These are phyloP conservation scores for Parasteatoda lunata DNA, from an alignment of 2,888 invertebrate species.

Conservation along the genomic window DNA sequence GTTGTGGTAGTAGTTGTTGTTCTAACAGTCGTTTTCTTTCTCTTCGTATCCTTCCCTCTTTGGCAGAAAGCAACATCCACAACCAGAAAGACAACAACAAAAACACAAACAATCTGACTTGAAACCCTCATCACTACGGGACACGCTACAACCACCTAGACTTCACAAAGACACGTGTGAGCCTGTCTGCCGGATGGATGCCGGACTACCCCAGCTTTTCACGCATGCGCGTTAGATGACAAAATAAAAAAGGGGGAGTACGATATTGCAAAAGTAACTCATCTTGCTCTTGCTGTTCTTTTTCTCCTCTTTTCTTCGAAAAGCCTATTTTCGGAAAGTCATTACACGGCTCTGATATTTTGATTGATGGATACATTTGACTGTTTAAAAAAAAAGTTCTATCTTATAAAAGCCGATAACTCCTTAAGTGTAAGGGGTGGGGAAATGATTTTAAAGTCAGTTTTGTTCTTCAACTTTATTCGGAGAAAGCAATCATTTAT, in stretches of 20 bases:
- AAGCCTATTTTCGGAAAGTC: slow-evolving; percentile 33
- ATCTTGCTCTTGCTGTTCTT: background rate
- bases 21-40: slow-evolving; percentile 36
- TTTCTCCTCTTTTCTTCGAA: slow-evolving; percentile 10
- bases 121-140: background rate
- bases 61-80: background rate
- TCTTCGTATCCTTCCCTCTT: slow-evolving; percentile 27
- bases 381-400: slow-evolving; percentile 9
- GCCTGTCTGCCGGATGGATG: slow-evolving; percentile 15
- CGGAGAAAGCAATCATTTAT: background rate
- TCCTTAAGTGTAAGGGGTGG: background rate
- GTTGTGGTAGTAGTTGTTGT: slow-evolving; percentile 43
- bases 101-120: slow-evolving; percentile 2
- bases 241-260: background rate
- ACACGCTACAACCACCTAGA: background rate
- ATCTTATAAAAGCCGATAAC: background rate
- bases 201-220: background rate
- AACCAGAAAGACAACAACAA: slow-evolving; percentile 17
- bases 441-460: background rate
- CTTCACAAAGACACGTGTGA: slow-evolving; percentile 11
- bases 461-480: background rate
- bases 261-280: background rate
- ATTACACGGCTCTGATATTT: slow-evolving; percentile 22
- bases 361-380: slow-evolving; percentile 44
- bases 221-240: slow-evolving; percentile 8